These are phyloP conservation scores for Heliconius nattereri DNA, from an alignment of 1,140 invertebrate species.

Conservation along the genomic window DNA sequence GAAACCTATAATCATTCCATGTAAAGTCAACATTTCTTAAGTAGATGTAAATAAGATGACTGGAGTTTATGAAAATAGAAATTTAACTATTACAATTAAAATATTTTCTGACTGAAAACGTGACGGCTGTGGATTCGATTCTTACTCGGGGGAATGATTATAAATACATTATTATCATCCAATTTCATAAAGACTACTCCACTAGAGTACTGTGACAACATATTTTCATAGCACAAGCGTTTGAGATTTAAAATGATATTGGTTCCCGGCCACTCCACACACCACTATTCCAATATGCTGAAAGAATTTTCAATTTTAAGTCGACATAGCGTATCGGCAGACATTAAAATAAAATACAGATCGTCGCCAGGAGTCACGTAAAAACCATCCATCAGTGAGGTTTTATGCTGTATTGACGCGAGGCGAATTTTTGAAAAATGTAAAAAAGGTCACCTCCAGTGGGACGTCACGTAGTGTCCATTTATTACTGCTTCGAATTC, in stretches of 20 bases:
- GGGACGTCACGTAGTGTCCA: conserved; percentile 69
- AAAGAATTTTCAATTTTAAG: conserved; percentile 79
- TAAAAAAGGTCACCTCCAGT: conserved; percentile 67
- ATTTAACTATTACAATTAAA: no score
- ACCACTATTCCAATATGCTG: conserved; percentile 53
- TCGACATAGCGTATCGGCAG: conserved; percentile 41
- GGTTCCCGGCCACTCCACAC: not conserved
- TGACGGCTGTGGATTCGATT: no score
- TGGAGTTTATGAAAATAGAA: no score
- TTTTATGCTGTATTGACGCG: conserved; percentile 67
- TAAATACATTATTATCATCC: not conserved
- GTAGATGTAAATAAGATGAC: no score
- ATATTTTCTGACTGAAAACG: no score
- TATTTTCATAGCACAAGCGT: not conserved
- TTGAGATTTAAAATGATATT: conserved; percentile 20
- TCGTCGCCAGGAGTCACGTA: conserved; percentile 72
- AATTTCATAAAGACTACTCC: not conserved
- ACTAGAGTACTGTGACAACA: not conserved
- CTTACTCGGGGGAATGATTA: no score
- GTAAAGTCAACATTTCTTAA: no score
- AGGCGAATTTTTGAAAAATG: conserved; percentile 79
- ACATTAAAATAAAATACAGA: conserved; percentile 76
- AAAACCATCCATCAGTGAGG: conserved; percentile 72
- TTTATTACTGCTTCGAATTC: conserved; percentile 62
- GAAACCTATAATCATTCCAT: no score